Percentiles rank a stretch among this genome's conserved stretches.
These are phyloP conservation scores for Montipora efflorescens DNA, from an alignment of 64 coral and sea anemone species.

Conservation along the genomic window DNA sequence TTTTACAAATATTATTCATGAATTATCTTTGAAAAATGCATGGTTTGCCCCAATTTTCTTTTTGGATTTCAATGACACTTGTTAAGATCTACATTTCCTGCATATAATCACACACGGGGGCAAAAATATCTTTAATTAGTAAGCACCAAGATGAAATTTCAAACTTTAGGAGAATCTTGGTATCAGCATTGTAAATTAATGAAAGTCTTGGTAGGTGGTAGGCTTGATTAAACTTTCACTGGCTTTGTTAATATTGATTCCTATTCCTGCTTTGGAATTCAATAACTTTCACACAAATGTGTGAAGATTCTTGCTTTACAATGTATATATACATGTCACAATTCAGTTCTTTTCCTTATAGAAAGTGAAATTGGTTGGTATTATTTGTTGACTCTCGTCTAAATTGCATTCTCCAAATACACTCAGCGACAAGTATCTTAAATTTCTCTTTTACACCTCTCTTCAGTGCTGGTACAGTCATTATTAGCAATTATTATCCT, in stretches of 20 bases:
- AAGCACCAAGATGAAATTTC: no score
- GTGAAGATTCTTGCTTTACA: background rate
- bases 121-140: no score
- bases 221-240: background rate
- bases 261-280: background rate
- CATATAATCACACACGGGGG: no score
- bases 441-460: background rate
- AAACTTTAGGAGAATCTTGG: no score
- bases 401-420: no score
- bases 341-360: background rate
- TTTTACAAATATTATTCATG: no score
- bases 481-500: conserved; percentile 24
- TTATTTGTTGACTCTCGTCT: no score
- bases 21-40: no score
- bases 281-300: conserved; percentile 21
- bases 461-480: background rate
- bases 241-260: conserved; percentile 5
- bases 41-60: no score
- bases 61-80: no score
- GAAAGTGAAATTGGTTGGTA: background rate
- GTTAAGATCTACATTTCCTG: no score
- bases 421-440: no score
- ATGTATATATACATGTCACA: background rate
- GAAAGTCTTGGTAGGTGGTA: background rate
- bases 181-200: background rate